Evolutionary conservation across 1,140 invertebrate species (phyloP).

Genomic region (Lethrus apterus): DNA sequence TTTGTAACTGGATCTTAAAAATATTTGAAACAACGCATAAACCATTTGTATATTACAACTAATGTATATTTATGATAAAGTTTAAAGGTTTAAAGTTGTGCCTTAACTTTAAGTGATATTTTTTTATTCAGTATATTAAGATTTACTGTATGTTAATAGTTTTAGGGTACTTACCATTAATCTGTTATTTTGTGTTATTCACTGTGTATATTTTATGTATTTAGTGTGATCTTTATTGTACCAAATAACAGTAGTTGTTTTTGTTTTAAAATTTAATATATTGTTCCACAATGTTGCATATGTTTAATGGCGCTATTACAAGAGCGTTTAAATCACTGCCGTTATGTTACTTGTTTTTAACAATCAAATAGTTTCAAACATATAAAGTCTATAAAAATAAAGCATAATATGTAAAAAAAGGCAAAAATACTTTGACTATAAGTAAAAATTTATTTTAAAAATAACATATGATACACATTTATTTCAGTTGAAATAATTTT

Average conservation of each 20-base stretch:
- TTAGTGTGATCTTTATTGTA: constrained; percentile 13
- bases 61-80: constrained; percentile 3
- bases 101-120: constrained; percentile 13
- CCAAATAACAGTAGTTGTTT: constrained; percentile 11
- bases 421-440: no score
- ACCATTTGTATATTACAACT: constrained; percentile 4
- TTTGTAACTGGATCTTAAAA: not conserved
- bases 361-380: no score
- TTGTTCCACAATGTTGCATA: no score
- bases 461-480: no score
- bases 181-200: not conserved
- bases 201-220: constrained; percentile 6
- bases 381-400: no score
- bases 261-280: constrained; percentile 6
- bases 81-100: constrained; percentile 9
- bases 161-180: constrained; percentile 10
- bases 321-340: no score
- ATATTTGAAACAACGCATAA: not conserved
- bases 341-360: no score
- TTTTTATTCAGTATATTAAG: constrained; percentile 4
- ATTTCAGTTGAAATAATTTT: no score
- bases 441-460: no score
- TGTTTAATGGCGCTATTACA: no score
- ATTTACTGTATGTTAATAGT: no score
- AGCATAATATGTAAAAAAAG: no score